Conservation (phyloP, 92 coral and sea anemone genomes). For the Zoanthus solanderi region DNA sequence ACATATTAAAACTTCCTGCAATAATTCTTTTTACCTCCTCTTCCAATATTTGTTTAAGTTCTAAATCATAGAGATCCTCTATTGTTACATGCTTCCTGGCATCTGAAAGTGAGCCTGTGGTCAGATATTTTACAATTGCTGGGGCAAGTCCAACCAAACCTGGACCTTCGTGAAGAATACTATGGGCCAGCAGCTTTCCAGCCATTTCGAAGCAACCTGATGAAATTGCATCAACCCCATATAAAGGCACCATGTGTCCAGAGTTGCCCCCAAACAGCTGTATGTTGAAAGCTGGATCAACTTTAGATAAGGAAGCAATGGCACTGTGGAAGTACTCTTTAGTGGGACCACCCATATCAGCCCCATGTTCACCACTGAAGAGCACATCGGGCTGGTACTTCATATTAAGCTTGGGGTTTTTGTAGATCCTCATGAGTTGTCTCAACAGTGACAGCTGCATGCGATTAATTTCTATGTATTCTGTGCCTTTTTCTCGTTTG, state of each 20-base stretch:
- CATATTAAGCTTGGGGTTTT: conserved; percentile 53
- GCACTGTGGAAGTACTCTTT: conserved; percentile 68
- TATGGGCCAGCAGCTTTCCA: conserved; percentile 51
- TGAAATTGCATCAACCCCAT: conserved; percentile 68
- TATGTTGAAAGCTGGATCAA: conserved; percentile 61
- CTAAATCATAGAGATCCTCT: conserved; percentile 46
- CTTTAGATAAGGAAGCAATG: conserved; percentile 42
- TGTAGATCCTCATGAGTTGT: conserved; percentile 65
- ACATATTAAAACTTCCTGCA: no score
- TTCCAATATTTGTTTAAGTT: conserved; percentile 47
- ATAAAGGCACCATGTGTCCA: conserved; percentile 66
- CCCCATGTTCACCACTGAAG: conserved; percentile 65
- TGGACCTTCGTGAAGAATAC: conserved; percentile 42
- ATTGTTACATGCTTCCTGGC: conserved; percentile 34
- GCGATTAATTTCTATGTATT: conserved; percentile 38
- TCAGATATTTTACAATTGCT: conserved; percentile 32
- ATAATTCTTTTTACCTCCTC: conserved; percentile 26
- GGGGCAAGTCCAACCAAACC: conserved; percentile 57
- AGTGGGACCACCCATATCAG: conserved; percentile 75
- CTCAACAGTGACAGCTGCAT: conserved; percentile 65
- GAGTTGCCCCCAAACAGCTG: conserved; percentile 72
- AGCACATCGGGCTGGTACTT: conserved; percentile 38
- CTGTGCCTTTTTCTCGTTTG: not conserved
- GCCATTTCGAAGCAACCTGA: conserved; percentile 55
- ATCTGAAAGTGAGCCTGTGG: conserved; percentile 44